Evolutionary conservation across 2,797 vertebrate genomes (phyloP).

Genomic region (Cheirogaleus major): DNA sequence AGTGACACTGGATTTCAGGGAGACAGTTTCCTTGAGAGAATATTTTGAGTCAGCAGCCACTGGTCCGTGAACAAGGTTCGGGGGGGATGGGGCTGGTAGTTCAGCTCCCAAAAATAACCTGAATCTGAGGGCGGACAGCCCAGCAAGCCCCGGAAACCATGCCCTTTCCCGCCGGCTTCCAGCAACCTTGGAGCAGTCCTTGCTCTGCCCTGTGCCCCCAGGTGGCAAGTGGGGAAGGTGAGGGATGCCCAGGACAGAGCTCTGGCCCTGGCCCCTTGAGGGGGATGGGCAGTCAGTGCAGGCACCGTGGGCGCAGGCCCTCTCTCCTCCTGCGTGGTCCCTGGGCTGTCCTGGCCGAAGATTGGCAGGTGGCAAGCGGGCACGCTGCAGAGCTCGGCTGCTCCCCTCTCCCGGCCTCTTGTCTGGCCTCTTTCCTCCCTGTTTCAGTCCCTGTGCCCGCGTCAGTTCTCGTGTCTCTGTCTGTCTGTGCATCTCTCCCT

Average conservation of each 20-base stretch:
- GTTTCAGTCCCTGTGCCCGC: background rate
- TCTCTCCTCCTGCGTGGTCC: background rate
- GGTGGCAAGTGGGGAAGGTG: background rate
- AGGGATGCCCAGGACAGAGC: background rate
- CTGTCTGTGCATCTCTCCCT: background rate
- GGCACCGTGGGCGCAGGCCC: too few species aligned
- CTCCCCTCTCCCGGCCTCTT: background rate
- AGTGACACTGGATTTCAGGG: slow-evolving; percentile 36
- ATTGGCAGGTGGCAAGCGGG: background rate
- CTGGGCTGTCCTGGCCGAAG: background rate
- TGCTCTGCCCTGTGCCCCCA: background rate
- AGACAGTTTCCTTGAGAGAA: slow-evolving; percentile 71
- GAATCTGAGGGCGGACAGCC: slow-evolving; percentile 34
- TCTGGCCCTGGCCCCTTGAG: background rate
- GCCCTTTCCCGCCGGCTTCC: background rate
- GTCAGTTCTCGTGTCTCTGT: background rate
- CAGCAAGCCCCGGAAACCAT: background rate
- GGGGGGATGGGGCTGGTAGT: background rate
- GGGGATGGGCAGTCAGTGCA: fast-evolving
- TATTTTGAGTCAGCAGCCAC: slow-evolving; percentile 44
- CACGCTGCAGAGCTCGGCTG: fast-evolving
- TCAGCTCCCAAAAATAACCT: slow-evolving; percentile 64
- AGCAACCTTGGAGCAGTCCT: slow-evolving; percentile 46
- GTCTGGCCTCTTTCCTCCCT: background rate
- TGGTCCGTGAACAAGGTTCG: background rate